phyloP scores from a whole-genome alignment of 2,888 invertebrate genomes.

The Leptopilina drosophilae region DNA sequence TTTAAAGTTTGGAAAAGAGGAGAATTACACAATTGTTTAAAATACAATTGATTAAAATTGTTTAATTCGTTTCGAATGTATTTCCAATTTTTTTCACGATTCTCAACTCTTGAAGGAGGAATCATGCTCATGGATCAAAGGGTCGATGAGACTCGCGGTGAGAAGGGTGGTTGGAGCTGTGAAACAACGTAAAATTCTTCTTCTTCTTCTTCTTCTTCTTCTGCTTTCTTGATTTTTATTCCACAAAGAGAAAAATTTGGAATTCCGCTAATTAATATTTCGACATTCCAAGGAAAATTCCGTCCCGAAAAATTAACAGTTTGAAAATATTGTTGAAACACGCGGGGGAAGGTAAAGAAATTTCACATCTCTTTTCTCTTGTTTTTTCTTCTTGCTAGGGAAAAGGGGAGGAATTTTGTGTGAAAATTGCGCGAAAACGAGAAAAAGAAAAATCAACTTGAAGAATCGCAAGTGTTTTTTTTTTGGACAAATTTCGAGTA shows the following conservation, averaged over 20 bases:
- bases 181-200: constrained; percentile 62
- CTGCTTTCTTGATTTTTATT: neutral
- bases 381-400: too few relatives aligned
- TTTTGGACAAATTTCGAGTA: too few relatives aligned
- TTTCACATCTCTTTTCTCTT: too few relatives aligned
- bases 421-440: too few relatives aligned
- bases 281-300: constrained; percentile 38
- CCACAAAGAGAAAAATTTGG: too few relatives aligned
- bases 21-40: too few relatives aligned
- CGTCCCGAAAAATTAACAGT: too few relatives aligned
- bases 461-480: too few relatives aligned
- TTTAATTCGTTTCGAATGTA: constrained; percentile 3
- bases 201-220: constrained; percentile 32
- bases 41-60: neutral
- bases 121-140: constrained; percentile 44
- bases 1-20: neutral
- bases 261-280: neutral
- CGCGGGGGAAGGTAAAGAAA: too few relatives aligned
- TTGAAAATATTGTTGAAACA: too few relatives aligned
- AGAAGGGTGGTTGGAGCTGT: constrained; percentile 59
- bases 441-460: too few relatives aligned
- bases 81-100: constrained; percentile 42
- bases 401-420: too few relatives aligned
- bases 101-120: constrained; percentile 45
- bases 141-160: constrained; percentile 50